Evolutionary conservation across 2,113 vertebrate species (phyloP).

Genomic region (Meles meles): DNA sequence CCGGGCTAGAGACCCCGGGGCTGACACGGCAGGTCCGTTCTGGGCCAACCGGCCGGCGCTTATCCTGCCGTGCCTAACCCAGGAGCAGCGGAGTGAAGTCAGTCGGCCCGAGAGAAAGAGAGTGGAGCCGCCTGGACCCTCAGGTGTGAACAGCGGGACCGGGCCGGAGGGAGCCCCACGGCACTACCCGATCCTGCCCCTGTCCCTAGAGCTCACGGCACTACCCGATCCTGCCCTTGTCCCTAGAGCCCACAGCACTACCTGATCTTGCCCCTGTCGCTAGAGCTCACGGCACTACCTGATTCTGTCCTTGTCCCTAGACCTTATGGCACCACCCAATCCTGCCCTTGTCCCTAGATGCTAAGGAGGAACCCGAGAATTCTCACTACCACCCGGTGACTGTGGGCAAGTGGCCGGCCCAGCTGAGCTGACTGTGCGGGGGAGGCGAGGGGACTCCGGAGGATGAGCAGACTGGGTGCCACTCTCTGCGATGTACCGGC

Average conservation of each 20-base stretch:
- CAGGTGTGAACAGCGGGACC: not conserved
- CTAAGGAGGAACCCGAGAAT: not conserved
- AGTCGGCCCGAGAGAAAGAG: not conserved
- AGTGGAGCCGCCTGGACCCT: too few species aligned
- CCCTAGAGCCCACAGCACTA: not conserved
- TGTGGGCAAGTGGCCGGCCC: too few species aligned
- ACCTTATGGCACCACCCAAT: too few species aligned
- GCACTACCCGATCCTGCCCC: not conserved
- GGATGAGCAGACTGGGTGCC: not conserved
- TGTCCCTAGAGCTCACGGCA: too few species aligned
- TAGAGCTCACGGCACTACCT: not conserved
- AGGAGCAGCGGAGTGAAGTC: not conserved
- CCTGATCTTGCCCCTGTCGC: too few species aligned
- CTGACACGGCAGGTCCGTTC: too few species aligned
- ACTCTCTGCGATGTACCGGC: fast-evolving
- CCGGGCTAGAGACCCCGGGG: not conserved
- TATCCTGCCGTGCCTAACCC: not conserved
- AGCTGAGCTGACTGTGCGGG: not conserved
- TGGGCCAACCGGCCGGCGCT: not conserved
- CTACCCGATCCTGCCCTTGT: too few species aligned
- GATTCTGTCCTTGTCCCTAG: too few species aligned
- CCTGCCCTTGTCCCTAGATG: not conserved
- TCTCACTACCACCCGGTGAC: not conserved
- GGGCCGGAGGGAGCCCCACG: not conserved
- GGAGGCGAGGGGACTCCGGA: not conserved